Evolutionary conservation across 2,888 invertebrate genomes (phyloP), one percentile per base, ranked within the genome.

Genomic region (Nomada ferruginata): DNA sequence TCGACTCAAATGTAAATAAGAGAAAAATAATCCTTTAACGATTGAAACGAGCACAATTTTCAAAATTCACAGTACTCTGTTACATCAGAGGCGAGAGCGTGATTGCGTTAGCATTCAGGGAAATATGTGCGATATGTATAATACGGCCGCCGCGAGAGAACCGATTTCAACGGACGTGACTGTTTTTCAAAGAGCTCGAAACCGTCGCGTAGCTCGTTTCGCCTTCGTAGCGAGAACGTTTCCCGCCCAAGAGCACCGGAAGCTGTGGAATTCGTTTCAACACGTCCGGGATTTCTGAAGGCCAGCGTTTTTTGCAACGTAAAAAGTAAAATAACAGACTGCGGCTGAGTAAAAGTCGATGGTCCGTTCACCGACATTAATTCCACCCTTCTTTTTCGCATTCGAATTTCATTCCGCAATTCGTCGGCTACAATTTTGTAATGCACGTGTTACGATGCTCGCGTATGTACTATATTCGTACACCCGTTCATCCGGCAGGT

Each of bases 141-240:
- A 59, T 76, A 69, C 77, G 73, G 59, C 47, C 55, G 66, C 52
- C 65, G 57, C 79, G 70, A 76, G 81, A 81, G 72, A 81, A 81
- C 75, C 78, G 84, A 85, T 87, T 84, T 78, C 66, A 68, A 80
- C 77, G 73, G 53, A 85, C 84, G 87, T 88, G 85, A 86, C 83
- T 64, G 79, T 85, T 84, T 86, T 88, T 78, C 71, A 82, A 77
- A 75, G 68, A 69, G 26, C 50, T 52, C 55, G 55, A 59, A 23
- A 66, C 23, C 29, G 53, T 20, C 15, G 20, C n/a, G 20, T 50
- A 36, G 36, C 36, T 36, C 26, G 23, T 9, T 26, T 26, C 20
- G 52, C 10, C 15, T 13, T 53, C 53, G 36, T 15, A 2, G 4
- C 59, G 50, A 11, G 23, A 23, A 11, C 53, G 53, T 72, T 72